phyloP scores from a whole-genome alignment of 2,113 vertebrate species.

The Saccopteryx leptura region DNA sequence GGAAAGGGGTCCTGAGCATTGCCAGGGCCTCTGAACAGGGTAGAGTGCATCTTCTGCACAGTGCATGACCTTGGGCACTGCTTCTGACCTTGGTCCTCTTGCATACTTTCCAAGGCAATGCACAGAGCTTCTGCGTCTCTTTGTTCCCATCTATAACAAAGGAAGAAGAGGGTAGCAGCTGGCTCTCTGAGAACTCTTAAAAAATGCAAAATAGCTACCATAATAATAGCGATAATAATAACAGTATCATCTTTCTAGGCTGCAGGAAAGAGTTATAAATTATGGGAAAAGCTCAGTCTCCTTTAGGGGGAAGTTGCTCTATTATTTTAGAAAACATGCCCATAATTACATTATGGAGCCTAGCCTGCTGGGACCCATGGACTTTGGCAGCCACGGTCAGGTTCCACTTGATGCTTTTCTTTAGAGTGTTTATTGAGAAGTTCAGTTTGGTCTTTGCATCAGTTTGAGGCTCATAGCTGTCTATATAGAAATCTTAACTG shows the following conservation, averaged over 20 bases:
- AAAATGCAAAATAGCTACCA: neutral
- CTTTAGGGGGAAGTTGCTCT: neutral
- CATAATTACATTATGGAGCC: neutral
- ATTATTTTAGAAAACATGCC: constrained; percentile 16
- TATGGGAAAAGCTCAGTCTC: neutral
- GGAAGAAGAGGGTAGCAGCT: neutral
- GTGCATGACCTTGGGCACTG: neutral
- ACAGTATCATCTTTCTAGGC: neutral
- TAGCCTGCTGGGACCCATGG: neutral
- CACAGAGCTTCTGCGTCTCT: neutral
- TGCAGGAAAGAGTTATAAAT: neutral
- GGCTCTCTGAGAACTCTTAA: neutral
- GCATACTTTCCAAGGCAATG: neutral
- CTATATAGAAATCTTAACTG: neutral
- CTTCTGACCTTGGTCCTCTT: neutral
- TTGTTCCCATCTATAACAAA: neutral
- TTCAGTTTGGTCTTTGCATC: neutral
- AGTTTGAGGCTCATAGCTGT: neutral
- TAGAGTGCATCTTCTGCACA: neutral
- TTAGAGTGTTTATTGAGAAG: neutral
- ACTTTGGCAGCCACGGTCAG: neutral
- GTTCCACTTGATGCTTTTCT: neutral
- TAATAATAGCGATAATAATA: neutral
- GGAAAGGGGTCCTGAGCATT: neutral
- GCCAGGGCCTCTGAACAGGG: neutral